phyloP scores from a whole-genome alignment of 2,888 invertebrate species.

The Andrena trimmerana region DNA sequence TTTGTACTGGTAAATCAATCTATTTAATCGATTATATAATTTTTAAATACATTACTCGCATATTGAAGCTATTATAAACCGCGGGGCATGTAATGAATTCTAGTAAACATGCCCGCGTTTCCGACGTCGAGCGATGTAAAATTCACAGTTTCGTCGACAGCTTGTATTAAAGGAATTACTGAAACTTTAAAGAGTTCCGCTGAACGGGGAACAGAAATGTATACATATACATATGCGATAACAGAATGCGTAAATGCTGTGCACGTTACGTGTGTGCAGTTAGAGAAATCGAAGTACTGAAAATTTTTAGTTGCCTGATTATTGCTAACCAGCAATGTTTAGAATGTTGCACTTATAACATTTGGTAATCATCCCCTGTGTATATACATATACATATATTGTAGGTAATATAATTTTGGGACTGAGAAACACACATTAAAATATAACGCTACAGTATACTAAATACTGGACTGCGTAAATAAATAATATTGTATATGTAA shows the following conservation, averaged over 20 bases:
- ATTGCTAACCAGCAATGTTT: slow-evolving; percentile 52
- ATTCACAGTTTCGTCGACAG: slow-evolving; percentile 8
- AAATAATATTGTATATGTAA: slow-evolving; percentile 71
- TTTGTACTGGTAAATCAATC: slow-evolving; percentile 40
- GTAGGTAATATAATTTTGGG: slow-evolving; percentile 68
- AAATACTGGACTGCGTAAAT: slow-evolving; percentile 52
- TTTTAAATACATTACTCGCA: slow-evolving; percentile 35
- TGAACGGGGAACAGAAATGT: slow-evolving; percentile 11
- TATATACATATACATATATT: slow-evolving; percentile 58
- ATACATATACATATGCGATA: slow-evolving; percentile 22
- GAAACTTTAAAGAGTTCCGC: slow-evolving; percentile 27
- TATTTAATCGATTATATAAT: slow-evolving; percentile 34
- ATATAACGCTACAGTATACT: slow-evolving; percentile 50
- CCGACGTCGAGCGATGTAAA: slow-evolving; percentile 12
- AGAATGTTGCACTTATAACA: slow-evolving; percentile 42
- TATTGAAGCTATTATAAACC: slow-evolving; percentile 31
- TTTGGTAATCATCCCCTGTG: slow-evolving; percentile 62
- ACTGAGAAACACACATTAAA: slow-evolving; percentile 71
- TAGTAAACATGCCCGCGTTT: slow-evolving; percentile 26
- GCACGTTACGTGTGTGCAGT: slow-evolving; percentile 38
- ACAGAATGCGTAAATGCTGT: slow-evolving; percentile 23
- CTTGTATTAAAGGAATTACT: slow-evolving; percentile 21
- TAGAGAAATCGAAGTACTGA: slow-evolving; percentile 30
- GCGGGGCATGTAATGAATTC: slow-evolving; percentile 18
- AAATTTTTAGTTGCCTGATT: slow-evolving; percentile 56